phyloP scores from a whole-genome alignment of 2,888 invertebrate genomes.

The Volucella inflata region DNA sequence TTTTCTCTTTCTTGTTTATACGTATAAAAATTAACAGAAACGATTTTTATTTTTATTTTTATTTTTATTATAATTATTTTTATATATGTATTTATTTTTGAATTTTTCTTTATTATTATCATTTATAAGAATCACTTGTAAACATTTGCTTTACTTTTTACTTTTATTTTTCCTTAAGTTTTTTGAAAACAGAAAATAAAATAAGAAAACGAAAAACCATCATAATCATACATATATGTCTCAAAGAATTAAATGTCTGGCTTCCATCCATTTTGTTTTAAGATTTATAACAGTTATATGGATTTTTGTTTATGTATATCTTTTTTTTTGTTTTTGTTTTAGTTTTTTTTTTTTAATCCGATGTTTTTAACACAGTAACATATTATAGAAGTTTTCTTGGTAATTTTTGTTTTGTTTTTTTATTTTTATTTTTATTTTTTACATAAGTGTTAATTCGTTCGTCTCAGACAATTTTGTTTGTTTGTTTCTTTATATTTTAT shows the following conservation, averaged over 20 bases:
- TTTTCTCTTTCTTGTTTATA: slow-evolving; percentile 52
- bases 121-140: slow-evolving; percentile 66
- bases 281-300: slow-evolving; percentile 72
- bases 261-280: slow-evolving; percentile 63
- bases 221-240: slow-evolving; percentile 44
- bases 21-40: slow-evolving; percentile 74
- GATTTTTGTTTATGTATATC: slow-evolving; percentile 57
- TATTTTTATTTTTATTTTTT: slow-evolving; percentile 48
- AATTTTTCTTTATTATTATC: slow-evolving; percentile 19
- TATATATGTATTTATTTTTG: slow-evolving; percentile 14
- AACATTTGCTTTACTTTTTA: slow-evolving; percentile 45
- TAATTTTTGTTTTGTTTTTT: slow-evolving; percentile 33
- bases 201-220: slow-evolving; percentile 52
- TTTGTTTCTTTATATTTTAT: slow-evolving; percentile 25
- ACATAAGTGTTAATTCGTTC: slow-evolving; percentile 68
- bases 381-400: slow-evolving; percentile 54
- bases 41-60: slow-evolving; percentile 37
- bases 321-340: no score
- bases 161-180: slow-evolving; percentile 22
- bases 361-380: slow-evolving; percentile 73
- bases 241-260: slow-evolving; percentile 64
- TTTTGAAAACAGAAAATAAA: slow-evolving; percentile 64
- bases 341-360: slow-evolving; percentile 62
- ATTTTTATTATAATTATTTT: slow-evolving; percentile 7
- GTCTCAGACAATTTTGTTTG: slow-evolving; percentile 63